phyloP scores from a whole-genome alignment of 2,113 vertebrate genomes.

The Callaeas wilsoni region DNA sequence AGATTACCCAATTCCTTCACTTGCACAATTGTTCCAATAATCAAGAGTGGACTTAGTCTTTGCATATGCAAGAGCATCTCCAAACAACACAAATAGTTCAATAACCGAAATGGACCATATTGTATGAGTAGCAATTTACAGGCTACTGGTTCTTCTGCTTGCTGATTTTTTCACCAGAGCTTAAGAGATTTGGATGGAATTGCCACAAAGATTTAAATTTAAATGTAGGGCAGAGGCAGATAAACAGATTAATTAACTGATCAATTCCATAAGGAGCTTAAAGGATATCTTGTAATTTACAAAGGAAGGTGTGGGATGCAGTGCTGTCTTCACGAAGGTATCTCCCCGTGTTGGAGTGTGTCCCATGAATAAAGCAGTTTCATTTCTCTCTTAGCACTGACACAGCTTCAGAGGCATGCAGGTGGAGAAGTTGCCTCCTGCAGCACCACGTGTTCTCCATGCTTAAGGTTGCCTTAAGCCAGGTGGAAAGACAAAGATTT shows the following conservation, averaged over 20 bases:
- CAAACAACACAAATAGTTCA: background rate
- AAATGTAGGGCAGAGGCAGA: conserved; percentile 32
- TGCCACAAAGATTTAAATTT: background rate
- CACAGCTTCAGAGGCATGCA: background rate
- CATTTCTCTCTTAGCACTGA: background rate
- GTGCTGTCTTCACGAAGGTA: background rate
- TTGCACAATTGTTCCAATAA: conserved; percentile 27
- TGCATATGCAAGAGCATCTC: background rate
- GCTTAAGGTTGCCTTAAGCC: background rate
- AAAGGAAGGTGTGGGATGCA: background rate
- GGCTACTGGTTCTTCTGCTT: background rate
- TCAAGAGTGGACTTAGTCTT: background rate
- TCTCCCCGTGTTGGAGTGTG: background rate
- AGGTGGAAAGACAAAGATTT: background rate
- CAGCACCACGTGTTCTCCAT: background rate
- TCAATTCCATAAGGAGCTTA: conserved; percentile 36
- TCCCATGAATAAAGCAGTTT: background rate
- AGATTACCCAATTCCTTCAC: background rate
- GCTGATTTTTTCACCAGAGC: background rate
- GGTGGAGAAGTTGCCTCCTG: background rate
- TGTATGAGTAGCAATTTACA: background rate
- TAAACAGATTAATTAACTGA: conserved; percentile 57
- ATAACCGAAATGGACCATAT: background rate
- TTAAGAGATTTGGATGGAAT: conserved; percentile 16
- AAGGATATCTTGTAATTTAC: background rate